Evolutionary conservation across 2,888 invertebrate genomes (phyloP).

Genomic region (Cremastinae sp.): DNA sequence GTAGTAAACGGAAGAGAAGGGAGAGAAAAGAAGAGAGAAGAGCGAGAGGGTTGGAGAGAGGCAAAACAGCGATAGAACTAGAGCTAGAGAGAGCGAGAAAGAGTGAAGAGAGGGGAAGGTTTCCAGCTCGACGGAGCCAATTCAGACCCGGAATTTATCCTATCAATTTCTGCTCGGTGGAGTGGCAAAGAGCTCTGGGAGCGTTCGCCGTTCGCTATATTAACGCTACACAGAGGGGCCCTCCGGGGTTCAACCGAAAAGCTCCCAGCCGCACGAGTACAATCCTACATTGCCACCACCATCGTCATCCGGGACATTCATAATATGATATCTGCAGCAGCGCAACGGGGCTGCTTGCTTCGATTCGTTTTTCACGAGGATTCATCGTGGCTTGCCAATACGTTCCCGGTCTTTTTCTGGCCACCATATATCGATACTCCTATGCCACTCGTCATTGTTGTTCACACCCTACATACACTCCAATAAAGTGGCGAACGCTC

Average conservation of each 20-base stretch:
- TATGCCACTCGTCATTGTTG: constrained; percentile 67
- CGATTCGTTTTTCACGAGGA: constrained; percentile 38
- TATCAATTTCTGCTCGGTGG: constrained; percentile 85
- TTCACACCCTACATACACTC: constrained; percentile 67
- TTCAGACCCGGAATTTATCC: constrained; percentile 85
- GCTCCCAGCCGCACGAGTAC: constrained; percentile 68
- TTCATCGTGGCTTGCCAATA: constrained; percentile 45
- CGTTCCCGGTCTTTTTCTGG: constrained; percentile 7
- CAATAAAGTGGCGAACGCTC: constrained; percentile 69
- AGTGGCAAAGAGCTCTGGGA: constrained; percentile 83
- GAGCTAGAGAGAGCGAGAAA: constrained; percentile 39
- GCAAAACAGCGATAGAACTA: constrained; percentile 48
- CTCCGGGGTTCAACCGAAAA: constrained; percentile 68
- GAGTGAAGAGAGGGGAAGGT: constrained; percentile 73
- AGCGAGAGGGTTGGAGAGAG: constrained; percentile 53
- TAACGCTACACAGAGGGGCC: constrained; percentile 77
- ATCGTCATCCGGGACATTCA: constrained; percentile 61
- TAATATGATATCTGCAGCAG: constrained; percentile 69
- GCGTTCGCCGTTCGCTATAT: constrained; percentile 80
- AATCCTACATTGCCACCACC: constrained; percentile 64
- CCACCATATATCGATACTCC: constrained; percentile 26
- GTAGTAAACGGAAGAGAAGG: constrained; percentile 56
- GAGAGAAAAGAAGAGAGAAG: constrained; percentile 37
- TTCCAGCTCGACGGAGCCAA: constrained; percentile 83
- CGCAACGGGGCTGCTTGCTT: constrained; percentile 55